Evolutionary conservation across 2,797 vertebrate genomes (phyloP), one percentile per base, ranked within the genome.

Genomic region (Austrolebias charrua): DNA sequence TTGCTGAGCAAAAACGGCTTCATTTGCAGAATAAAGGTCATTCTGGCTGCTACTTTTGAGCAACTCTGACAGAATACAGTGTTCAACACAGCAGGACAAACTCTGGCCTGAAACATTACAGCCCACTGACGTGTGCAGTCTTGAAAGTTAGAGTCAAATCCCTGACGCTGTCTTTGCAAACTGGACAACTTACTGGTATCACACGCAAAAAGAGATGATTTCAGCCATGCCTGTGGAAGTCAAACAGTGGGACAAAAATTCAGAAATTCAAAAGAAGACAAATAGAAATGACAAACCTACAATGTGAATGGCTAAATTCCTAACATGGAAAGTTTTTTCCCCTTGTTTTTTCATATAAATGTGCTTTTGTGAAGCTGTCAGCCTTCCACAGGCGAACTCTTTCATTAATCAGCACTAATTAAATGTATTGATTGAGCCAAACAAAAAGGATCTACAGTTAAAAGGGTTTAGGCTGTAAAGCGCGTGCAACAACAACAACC

Each of bases 371-470:
- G 82, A 83, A 85, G 84, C 85, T 80, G 86, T 89, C 83, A 86
- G 81, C 78, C 85, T 71, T 88, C 87, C 72, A 81, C 91, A 90
- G 86, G 84, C 90, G 89, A 85, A 52, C 84, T 74, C 86, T 50
- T 91, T 90, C 93, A 96, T 95, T 94, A 93, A 95, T 96, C 95
- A 94, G 86, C 91, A 89, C 93, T 95, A 95, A 96, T 96, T 95
- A 95, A 94, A 93, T 81, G 63, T 93, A 96, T 95, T 92, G 95
- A 95, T 93, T 92, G 76, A 80, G 78, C 72, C 79, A 86, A 89
- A 92, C 90, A 88, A 89, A 24, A 70, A 71, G 88, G 86, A 92
- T 93, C 90, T 91, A 78, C 80, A 86, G 70, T 77, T 87, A 84
- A 92, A 89, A 91, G 83, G 79, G 63, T 77, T 88, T 87, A 83